Base-by-base conservation (phyloP, 92 coral and sea anemone species). In the Palythoa grandiflora region DNA sequence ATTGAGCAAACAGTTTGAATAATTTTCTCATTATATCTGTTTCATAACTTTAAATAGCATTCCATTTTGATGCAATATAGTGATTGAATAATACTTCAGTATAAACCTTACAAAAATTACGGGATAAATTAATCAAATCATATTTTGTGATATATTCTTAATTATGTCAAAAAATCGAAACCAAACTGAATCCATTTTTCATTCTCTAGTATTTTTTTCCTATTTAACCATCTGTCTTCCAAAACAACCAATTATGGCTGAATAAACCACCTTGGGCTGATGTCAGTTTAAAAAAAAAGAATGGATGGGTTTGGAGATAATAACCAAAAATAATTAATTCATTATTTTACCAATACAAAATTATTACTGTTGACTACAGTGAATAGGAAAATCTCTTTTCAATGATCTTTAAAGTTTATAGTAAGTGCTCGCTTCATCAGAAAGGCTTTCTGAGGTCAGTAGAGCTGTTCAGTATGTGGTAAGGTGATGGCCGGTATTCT, bases 371-470 rank as follows among this genome's bases (percentile, higher is more conserved):
- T 21, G 73, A 68, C 73, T 68, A 68, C 39, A 68, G 73, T 68
- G 73, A 68, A 68, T 20, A 68, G 11, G 6, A 73, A 73, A 39
- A 73, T 73, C 78, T 73, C 7, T 73, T 73, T 73, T 73, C 78
- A 73, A 35, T 9, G 12, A 73, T 73, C 54, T 73, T 73, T 73
- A 73, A 39, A 73, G 55, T 73, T 73, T 36, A 73, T 73, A 73
- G 78, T 73, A 73, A 73, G 78, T 73, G 55, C 78, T 73, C 55
- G 55, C 57, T 2, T 9, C 55, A 68, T 38, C 73, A 68, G 73
- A 68, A 68, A 68, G 66, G 73, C 14, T 73, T 6, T 73, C 78
- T 73, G 78, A 73, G 78, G 78, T n/a, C n/a, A n/a, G n/a, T 73
- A 73, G 78, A 39, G 78, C 78, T 47, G 54, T 40, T 73, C 12